Base-by-base conservation (phyloP, 2,888 invertebrate genomes). In the Meandrusa payeni region DNA sequence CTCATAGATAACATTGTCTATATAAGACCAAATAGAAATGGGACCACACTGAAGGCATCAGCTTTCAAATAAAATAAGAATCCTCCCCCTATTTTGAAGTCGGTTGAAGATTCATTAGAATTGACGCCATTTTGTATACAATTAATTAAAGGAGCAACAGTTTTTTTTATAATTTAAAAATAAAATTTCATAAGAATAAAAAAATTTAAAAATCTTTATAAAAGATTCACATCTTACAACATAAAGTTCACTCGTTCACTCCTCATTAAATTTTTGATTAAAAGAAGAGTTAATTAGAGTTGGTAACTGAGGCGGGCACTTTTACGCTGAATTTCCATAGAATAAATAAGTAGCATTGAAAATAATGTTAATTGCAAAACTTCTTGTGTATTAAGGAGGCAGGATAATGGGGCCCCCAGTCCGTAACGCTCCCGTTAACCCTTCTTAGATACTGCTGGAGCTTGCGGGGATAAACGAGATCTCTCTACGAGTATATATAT, bases 321-420 rank as follows among this genome's bases (percentile, higher is more conserved):
- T 23, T 38, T 23, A 11, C 36, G 26, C 26, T 20, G 28, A 44
- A 44, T 39, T 39, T 33, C 28, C 39, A 39, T 44, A 39, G 39
- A 44, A 39, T 44, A 44, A 44, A 39, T 44, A 39, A 44, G 39
- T 39, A 39, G 33, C 44, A 23, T 44, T 44, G 39, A 39, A 37
- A 39, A 44, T 44, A 39, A 44, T 39, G 39, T 44, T 44, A 44
- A 44, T 44, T 44, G 19, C 33, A 7, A 44, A 44, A 44, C 33
- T 44, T 44, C 38, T 39, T 39, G 44, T 44, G 44, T 44, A 44
- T 44, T 44, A 44, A 38, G 43, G 26, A 37, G 44, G 44, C 44
- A 19, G 37, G 19, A 44, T 44, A 44, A 44, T 38, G 38, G 27
- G 15, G 44, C 20, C n/a, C 27, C 10, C 22, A 27, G 32, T 20